Percentiles rank a stretch among this genome's conserved stretches.
phyloP scores from a whole-genome alignment of 1,140 invertebrate species.

The Nebria ingens region DNA sequence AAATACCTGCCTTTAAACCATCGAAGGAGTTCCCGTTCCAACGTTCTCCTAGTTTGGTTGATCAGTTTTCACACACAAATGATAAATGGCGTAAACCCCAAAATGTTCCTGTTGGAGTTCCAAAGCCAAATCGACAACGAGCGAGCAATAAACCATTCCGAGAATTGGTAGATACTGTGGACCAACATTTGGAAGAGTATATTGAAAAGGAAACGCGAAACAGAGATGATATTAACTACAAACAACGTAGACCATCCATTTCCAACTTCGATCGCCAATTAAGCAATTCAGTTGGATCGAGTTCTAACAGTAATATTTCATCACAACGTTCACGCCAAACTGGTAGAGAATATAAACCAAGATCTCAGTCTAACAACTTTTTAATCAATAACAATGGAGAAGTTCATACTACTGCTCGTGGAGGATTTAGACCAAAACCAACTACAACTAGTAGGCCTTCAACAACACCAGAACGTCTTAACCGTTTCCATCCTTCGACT shows the following conservation, averaged over 20 bases:
- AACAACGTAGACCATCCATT: not conserved
- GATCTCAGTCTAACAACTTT: slow-evolving; percentile 29
- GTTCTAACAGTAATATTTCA: not conserved
- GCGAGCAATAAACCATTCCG: not conserved
- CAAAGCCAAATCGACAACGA: not conserved
- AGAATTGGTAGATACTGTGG: not conserved
- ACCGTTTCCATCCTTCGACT: slow-evolving; percentile 23
- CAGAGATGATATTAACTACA: not conserved
- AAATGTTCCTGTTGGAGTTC: not conserved
- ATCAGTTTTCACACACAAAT: slow-evolving; percentile 8
- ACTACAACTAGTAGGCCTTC: slow-evolving; percentile 19
- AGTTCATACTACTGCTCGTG: slow-evolving; percentile 24
- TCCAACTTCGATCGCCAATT: not conserved
- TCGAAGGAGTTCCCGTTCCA: slow-evolving; percentile 10
- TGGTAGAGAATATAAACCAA: not conserved
- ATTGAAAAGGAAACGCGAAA: not conserved
- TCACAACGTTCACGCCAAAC: not conserved
- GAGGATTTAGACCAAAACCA: slow-evolving; percentile 20
- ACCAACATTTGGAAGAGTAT: slow-evolving; percentile 6
- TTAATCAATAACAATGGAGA: slow-evolving; percentile 31
- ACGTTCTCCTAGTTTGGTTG: slow-evolving; percentile 7
- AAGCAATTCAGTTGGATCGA: not conserved
- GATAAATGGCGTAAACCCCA: slow-evolving; percentile 2
- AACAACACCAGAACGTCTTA: slow-evolving; percentile 22
- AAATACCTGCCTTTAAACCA: slow-evolving; percentile 13